Conservation (phyloP, 2,113 vertebrate species). For the Boulengeromyrus knoepffleri region DNA sequence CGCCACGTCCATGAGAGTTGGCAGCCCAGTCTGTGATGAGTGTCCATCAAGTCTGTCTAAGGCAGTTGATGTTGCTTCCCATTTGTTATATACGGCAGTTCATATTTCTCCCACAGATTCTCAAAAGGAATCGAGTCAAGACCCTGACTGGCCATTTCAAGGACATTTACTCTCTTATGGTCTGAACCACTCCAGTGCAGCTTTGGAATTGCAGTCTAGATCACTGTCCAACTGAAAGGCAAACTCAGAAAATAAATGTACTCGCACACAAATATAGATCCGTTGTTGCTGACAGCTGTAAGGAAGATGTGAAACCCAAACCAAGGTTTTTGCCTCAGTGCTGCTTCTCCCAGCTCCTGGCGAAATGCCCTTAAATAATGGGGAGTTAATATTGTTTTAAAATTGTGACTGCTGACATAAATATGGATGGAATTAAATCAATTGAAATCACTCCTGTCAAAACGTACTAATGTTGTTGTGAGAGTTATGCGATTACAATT, state of each 20-base stretch:
- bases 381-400: neutral
- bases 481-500: neutral
- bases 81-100: neutral
- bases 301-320: neutral
- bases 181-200: neutral
- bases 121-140: neutral
- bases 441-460: neutral
- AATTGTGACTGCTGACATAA: neutral
- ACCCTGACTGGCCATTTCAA: neutral
- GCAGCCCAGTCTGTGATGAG: neutral
- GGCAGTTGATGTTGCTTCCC: neutral
- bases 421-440: neutral
- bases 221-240: neutral
- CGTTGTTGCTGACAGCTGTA: neutral
- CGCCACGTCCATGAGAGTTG: neutral
- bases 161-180: neutral
- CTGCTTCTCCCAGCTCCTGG: neutral
- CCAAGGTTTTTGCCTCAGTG: neutral
- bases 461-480: neutral
- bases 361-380: neutral
- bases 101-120: neutral
- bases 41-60: neutral
- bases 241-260: neutral
- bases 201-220: neutral
- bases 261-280: neutral